Evolutionary conservation across 2,797 vertebrate species (phyloP).

Genomic region (Sphenopsis melanotis): DNA sequence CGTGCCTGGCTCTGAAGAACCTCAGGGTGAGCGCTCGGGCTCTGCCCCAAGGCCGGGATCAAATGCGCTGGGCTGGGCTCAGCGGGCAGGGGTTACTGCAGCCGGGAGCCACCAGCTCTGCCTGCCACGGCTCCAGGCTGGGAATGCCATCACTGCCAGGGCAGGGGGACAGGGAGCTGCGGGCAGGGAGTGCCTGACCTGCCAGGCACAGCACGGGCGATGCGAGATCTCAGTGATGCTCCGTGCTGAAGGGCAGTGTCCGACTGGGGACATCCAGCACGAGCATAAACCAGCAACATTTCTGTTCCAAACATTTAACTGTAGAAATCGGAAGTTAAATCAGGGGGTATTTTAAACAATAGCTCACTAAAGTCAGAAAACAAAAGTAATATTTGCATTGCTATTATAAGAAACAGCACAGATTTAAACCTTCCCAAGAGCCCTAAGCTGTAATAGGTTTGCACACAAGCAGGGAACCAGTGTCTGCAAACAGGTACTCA

Average conservation of each 20-base stretch:
- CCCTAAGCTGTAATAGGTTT: background rate
- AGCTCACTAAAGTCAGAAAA: background rate
- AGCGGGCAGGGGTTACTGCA: fast-evolving
- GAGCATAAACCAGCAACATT: background rate
- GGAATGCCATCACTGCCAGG: fast-evolving
- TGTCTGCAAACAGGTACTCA: background rate
- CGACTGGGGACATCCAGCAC: background rate
- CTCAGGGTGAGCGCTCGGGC: slow-evolving; percentile 80
- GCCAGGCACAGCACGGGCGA: background rate
- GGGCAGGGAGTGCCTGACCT: background rate
- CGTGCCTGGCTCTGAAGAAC: slow-evolving; percentile 87
- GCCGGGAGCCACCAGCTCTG: fast-evolving
- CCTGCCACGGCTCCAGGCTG: fast-evolving
- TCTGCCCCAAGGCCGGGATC: background rate
- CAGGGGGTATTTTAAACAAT: background rate
- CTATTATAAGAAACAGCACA: background rate
- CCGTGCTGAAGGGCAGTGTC: background rate
- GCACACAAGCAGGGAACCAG: background rate
- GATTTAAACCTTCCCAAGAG: background rate
- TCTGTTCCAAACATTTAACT: background rate
- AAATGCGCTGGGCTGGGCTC: fast-evolving
- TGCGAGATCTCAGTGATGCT: fast-evolving
- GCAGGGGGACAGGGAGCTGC: background rate
- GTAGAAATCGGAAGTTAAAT: background rate
- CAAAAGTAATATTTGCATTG: background rate